phyloP scores from a whole-genome alignment of 2,113 vertebrate genomes.

The Stegastes partitus region DNA sequence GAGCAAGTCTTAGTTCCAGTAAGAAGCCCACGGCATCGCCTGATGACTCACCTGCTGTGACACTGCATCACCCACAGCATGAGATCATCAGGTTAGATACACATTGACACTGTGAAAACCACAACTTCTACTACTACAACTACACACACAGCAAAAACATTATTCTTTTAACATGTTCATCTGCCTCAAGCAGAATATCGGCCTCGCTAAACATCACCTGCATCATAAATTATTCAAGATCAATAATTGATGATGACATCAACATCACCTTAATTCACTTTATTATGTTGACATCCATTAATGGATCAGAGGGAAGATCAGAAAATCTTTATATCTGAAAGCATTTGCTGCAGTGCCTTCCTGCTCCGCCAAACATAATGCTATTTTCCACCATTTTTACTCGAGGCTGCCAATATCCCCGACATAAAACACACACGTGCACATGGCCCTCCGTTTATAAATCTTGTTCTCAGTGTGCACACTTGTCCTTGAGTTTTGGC shows the following conservation, averaged over 20 bases:
- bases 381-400: neutral
- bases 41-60: conserved; percentile 77
- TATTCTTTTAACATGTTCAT: conserved; percentile 26
- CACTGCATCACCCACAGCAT: conserved; percentile 64
- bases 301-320: neutral
- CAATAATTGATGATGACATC: conserved; percentile 32
- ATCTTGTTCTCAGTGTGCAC: neutral
- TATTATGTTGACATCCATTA: conserved; percentile 25
- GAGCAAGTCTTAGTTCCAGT: conserved; percentile 70
- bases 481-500: conserved; percentile 34
- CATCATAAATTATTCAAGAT: conserved; percentile 44
- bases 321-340: neutral
- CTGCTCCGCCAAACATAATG: neutral
- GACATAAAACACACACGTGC: conserved; percentile 8
- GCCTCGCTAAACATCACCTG: conserved; percentile 22
- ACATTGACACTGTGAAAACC: neutral
- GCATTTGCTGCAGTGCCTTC: neutral
- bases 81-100: conserved; percentile 73
- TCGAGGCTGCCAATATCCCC: neutral
- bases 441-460: neutral
- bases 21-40: conserved; percentile 57
- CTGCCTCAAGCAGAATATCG: conserved; percentile 7
- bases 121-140: neutral
- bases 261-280: conserved; percentile 25
- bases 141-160: conserved; percentile 15